Percentiles rank a stretch among this genome's conserved stretches.
phyloP scores from a whole-genome alignment of 2,888 invertebrate species.

The Conus canariensis region DNA sequence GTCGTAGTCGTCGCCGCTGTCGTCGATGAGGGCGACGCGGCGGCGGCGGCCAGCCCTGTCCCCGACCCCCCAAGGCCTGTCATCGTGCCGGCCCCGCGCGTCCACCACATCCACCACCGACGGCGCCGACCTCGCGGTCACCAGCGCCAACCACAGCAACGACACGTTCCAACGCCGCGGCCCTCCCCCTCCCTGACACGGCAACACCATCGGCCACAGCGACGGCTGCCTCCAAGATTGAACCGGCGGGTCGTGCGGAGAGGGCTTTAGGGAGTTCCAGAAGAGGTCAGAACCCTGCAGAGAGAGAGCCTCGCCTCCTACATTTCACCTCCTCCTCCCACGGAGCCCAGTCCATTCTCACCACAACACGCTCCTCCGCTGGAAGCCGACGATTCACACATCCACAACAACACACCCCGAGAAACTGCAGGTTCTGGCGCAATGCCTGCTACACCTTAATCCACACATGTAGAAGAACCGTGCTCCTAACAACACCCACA shows the following conservation, averaged over 20 bases:
- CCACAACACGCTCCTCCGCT: not conserved
- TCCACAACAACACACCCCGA: too few relatives aligned
- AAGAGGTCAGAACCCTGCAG: not conserved
- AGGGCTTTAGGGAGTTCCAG: too few relatives aligned
- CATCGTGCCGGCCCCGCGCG: slow-evolving; percentile 20
- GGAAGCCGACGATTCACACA: too few relatives aligned
- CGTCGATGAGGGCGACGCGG: not conserved
- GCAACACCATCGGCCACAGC: slow-evolving; percentile 31
- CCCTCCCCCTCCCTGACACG: slow-evolving; percentile 1
- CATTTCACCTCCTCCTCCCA: not conserved
- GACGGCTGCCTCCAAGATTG: not conserved
- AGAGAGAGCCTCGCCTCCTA: not conserved
- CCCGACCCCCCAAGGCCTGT: slow-evolving; percentile 34
- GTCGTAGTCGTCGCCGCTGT: not conserved
- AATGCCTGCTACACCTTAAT: not conserved
- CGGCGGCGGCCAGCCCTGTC: not conserved
- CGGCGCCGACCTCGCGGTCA: not conserved
- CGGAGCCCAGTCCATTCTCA: not conserved
- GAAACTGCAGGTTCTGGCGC: too few relatives aligned
- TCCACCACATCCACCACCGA: slow-evolving; percentile 7
- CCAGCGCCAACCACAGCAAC: not conserved
- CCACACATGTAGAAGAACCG: not conserved
- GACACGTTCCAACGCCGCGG: not conserved
- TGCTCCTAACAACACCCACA: not conserved
- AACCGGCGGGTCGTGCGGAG: too few relatives aligned